These are phyloP conservation scores for Embidobia sp. DNA, from an alignment of 2,888 invertebrate genomes.

Conservation along the genomic window DNA sequence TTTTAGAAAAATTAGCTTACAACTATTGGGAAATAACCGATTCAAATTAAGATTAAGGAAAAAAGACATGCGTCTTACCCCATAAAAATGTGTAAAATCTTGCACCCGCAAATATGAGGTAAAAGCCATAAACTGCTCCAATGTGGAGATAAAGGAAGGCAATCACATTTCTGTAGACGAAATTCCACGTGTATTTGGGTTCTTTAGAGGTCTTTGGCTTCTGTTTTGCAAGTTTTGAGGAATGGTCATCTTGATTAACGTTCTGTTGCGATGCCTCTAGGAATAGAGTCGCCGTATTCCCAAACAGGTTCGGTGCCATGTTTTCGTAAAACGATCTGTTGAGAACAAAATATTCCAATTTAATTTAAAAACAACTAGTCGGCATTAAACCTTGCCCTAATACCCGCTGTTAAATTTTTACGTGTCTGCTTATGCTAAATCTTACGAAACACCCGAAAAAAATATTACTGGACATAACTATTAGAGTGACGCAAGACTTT, in stretches of 20 bases:
- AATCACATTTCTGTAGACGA: slow-evolving; percentile 91
- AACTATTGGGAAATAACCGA: too few species aligned
- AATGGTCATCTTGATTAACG: slow-evolving; percentile 71
- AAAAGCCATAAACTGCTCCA: slow-evolving; percentile 85
- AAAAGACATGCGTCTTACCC: too few species aligned
- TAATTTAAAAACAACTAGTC: slow-evolving; percentile 24
- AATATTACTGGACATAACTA: too few species aligned
- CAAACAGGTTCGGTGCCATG: slow-evolving; percentile 86
- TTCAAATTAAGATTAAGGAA: too few species aligned
- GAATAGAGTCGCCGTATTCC: slow-evolving; percentile 83
- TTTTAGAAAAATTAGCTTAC: too few species aligned
- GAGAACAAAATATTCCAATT: slow-evolving; percentile 60
- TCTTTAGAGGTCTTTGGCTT: slow-evolving; percentile 63
- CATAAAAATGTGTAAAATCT: slow-evolving; percentile 83
- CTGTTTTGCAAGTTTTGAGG: slow-evolving; percentile 62
- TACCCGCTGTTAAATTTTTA: not conserved
- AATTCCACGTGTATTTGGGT: slow-evolving; percentile 83
- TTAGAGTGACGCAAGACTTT: too few species aligned
- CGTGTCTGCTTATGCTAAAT: not conserved
- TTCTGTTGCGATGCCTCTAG: slow-evolving; percentile 80
- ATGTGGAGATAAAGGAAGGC: slow-evolving; percentile 88
- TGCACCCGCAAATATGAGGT: slow-evolving; percentile 82
- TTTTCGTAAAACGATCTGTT: slow-evolving; percentile 69
- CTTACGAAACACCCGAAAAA: slow-evolving; percentile 22
- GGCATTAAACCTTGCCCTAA: too few species aligned